Percentiles rank a stretch among this genome's conserved stretches.
These are phyloP conservation scores for Odontophorus gujanensis DNA, from an alignment of 2,113 vertebrate genomes.

Conservation along the genomic window DNA sequence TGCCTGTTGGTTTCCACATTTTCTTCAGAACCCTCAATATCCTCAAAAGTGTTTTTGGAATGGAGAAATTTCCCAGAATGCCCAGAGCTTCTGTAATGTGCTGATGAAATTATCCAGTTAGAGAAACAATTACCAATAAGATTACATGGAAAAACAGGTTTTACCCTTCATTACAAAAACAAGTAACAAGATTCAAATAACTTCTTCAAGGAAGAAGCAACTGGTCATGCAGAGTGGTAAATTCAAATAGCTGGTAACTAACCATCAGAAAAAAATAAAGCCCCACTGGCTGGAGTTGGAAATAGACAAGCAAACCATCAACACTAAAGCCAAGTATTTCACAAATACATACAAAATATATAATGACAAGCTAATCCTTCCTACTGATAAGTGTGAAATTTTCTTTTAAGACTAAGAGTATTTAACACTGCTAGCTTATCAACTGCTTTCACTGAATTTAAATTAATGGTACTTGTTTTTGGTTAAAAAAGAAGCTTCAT, in stretches of 20 bases:
- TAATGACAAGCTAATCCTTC: background rate
- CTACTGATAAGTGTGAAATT: background rate
- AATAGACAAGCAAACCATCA: background rate
- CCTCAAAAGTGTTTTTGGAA: background rate
- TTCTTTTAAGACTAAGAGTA: background rate
- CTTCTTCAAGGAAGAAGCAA: background rate
- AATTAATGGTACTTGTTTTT: constrained; percentile 35
- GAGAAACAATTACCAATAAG: background rate
- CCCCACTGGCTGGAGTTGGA: background rate
- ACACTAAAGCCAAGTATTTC: background rate
- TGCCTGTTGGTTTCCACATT: background rate
- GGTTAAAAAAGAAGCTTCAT: constrained; percentile 43
- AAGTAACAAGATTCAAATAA: background rate
- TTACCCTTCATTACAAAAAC: background rate
- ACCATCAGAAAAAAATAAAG: background rate
- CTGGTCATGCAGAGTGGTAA: background rate
- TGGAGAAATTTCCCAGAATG: background rate
- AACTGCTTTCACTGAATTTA: background rate
- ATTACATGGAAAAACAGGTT: background rate
- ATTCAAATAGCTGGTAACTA: background rate
- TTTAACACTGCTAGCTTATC: constrained; percentile 23
- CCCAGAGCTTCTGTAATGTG: background rate
- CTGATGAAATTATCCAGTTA: background rate
- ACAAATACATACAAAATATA: background rate
- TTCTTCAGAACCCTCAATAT: background rate